Conservation (phyloP, 2,113 vertebrate genomes). For the Coracopsis vasa region DNA sequence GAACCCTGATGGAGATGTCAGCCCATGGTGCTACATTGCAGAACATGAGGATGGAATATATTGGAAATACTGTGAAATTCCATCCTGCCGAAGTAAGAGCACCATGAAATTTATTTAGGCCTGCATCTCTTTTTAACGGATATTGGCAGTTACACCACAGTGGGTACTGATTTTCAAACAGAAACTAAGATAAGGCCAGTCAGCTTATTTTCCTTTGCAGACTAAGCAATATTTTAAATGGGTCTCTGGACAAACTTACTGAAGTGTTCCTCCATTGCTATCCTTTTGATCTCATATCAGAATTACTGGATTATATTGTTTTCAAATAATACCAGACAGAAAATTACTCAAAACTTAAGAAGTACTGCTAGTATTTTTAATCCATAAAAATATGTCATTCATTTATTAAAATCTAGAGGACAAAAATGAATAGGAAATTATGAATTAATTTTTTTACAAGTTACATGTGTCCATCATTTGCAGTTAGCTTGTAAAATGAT, state of each 20-base stretch:
- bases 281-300: neutral
- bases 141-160: neutral
- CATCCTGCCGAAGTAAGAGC: slow-evolving; percentile 90
- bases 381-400: neutral
- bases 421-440: neutral
- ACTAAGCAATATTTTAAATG: neutral
- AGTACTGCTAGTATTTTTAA: neutral
- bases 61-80: slow-evolving; percentile 96
- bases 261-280: neutral
- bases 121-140: neutral
- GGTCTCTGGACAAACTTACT: neutral
- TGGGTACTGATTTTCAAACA: neutral
- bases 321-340: neutral
- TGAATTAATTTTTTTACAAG: neutral
- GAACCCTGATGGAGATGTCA: slow-evolving; percentile 94
- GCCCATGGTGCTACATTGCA: slow-evolving; percentile 95
- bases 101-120: neutral
- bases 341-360: neutral
- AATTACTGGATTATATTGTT: neutral
- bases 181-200: neutral
- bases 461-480: neutral
- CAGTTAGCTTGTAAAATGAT: neutral
- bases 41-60: slow-evolving; percentile 93
- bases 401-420: neutral
- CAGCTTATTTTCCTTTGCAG: neutral